Conservation (phyloP, 2,113 vertebrate species). For the Oreotrochilus melanogaster region DNA sequence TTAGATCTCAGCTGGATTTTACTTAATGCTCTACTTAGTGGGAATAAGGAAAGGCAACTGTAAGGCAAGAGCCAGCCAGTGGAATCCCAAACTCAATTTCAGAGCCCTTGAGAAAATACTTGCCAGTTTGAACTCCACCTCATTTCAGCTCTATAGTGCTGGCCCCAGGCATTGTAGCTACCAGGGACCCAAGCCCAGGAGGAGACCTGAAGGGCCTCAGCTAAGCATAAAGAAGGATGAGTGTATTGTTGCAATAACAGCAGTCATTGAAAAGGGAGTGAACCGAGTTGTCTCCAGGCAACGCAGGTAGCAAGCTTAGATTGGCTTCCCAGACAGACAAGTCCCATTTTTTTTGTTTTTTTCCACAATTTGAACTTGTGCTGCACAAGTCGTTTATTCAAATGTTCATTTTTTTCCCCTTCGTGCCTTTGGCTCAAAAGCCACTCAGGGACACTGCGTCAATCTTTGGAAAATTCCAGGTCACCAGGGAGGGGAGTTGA, state of each 20-base stretch:
- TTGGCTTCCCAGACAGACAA: constrained; percentile 57
- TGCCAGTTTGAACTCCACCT: constrained; percentile 58
- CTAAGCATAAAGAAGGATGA: constrained; percentile 44
- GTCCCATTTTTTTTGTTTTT: background rate
- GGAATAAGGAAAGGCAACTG: constrained; percentile 23
- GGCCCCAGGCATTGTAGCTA: constrained; percentile 72
- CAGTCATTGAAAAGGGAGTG: constrained; percentile 2
- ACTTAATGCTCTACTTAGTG: constrained; percentile 24
- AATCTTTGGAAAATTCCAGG: constrained; percentile 49
- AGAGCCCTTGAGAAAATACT: constrained; percentile 74
- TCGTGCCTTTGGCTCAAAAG: constrained; percentile 64
- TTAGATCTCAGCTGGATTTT: constrained; percentile 17
- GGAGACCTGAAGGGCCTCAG: constrained; percentile 71
- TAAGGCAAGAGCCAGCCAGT: constrained; percentile 29
- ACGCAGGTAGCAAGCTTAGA: constrained; percentile 35
- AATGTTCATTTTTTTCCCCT: constrained; percentile 21
- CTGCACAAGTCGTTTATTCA: constrained; percentile 36
- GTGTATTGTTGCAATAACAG: constrained; percentile 52
- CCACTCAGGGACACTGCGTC: background rate
- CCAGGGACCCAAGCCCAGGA: constrained; percentile 69
- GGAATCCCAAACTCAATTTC: constrained; percentile 46
- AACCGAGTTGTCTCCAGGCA: constrained; percentile 52
- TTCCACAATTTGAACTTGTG: constrained; percentile 20
- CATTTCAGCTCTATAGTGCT: constrained; percentile 57
- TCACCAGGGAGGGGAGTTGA: background rate